Percentiles rank a stretch among this genome's conserved stretches.
Conservation (phyloP, 2,888 invertebrate genomes). For the Epiblema foenella region DNA sequence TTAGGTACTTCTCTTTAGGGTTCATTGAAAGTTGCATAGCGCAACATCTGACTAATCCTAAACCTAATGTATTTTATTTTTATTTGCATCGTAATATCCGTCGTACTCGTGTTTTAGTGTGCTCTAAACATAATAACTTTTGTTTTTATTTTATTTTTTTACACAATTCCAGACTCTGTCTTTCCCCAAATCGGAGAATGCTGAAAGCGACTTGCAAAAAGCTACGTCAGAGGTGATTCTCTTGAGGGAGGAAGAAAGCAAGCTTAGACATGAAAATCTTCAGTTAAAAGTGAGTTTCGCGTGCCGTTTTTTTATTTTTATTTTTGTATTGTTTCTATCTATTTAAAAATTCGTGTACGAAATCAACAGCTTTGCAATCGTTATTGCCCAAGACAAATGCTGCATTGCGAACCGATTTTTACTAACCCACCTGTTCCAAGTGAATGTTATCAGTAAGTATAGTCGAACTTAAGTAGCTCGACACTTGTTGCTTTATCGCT, state of each 20-base stretch:
- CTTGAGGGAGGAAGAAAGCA: conserved; percentile 91
- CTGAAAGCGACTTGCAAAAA: conserved; percentile 85
- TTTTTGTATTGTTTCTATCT: conserved; percentile 9
- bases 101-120: conserved; percentile 24
- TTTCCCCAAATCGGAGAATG: conserved; percentile 73
- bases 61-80: conserved; percentile 28
- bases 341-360: conserved; percentile 11
- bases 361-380: neutral
- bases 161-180: conserved; percentile 67
- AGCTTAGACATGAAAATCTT: conserved; percentile 93
- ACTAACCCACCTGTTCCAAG: neutral
- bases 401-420: conserved; percentile 13
- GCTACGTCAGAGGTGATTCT: conserved; percentile 90
- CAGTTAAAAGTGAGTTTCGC: conserved; percentile 89
- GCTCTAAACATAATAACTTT: conserved; percentile 29
- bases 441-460: neutral
- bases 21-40: no score
- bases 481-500: no score
- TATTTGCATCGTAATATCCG: conserved; percentile 10
- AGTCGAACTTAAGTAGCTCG: no score
- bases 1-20: neutral
- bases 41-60: neutral
- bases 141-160: conserved; percentile 48
- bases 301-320: neutral
- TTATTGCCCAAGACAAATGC: neutral